Conservation (phyloP, 2,797 vertebrate genomes). For the Schizopygopsis malacanthus region DNA sequence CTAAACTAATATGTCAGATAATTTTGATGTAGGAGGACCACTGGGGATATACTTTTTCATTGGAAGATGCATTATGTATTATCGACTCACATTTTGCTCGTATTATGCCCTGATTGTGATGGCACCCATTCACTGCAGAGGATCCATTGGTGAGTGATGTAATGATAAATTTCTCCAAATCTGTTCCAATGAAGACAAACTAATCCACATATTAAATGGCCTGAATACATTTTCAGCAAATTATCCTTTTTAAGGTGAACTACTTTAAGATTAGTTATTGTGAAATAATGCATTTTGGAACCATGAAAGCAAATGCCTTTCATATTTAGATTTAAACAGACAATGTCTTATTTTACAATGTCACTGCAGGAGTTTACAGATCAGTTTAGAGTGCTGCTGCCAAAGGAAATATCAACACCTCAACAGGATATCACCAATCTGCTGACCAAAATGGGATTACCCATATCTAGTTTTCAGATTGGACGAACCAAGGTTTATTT, state of each 20-base stretch:
- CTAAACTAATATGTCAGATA: not conserved
- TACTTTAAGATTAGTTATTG: not conserved
- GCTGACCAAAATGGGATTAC: constrained; percentile 80
- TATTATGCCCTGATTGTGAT: not conserved
- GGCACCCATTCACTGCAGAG: not conserved
- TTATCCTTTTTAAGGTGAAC: not conserved
- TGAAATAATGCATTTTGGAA: not conserved
- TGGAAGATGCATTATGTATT: not conserved
- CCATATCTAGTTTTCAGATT: constrained; percentile 87
- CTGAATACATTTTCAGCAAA: not conserved
- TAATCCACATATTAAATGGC: not conserved
- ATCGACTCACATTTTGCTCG: not conserved
- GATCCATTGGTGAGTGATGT: not conserved
- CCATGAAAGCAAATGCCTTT: not conserved
- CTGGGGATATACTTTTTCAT: not conserved
- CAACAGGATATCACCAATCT: constrained; percentile 82
- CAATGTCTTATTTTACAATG: not conserved
- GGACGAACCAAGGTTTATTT: constrained; percentile 88
- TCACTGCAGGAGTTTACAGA: constrained; percentile 85
- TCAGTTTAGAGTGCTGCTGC: constrained; percentile 89
- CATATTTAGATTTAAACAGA: not conserved
- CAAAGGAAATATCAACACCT: constrained; percentile 77
- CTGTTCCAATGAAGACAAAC: not conserved
- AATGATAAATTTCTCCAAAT: not conserved
- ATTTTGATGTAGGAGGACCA: not conserved